Evolutionary conservation across 2,888 invertebrate species (phyloP).

Genomic region (Heliothis peltigera): DNA sequence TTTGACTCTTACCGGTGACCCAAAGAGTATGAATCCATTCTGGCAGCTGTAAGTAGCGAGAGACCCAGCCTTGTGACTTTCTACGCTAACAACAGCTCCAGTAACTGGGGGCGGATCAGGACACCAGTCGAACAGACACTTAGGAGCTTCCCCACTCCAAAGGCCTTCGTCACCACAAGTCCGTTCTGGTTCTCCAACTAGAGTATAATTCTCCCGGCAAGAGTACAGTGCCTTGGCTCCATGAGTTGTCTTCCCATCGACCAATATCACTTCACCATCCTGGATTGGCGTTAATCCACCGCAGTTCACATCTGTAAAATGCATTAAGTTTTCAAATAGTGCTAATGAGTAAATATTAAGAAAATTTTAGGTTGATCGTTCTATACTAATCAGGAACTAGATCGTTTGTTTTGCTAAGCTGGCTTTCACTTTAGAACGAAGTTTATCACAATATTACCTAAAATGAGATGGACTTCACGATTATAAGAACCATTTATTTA

Average conservation of each 20-base stretch:
- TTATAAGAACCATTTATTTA: too few species aligned
- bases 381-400: not conserved
- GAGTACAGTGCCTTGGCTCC: constrained; percentile 94
- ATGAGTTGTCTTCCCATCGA: constrained; percentile 93
- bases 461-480: too few species aligned
- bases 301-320: constrained; percentile 94
- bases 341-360: too few species aligned
- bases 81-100: constrained; percentile 93
- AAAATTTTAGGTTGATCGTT: too few species aligned
- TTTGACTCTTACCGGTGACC: constrained; percentile 91
- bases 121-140: constrained; percentile 96
- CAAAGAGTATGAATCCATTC: constrained; percentile 95
- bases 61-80: constrained; percentile 94
- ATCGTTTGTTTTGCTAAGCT: too few species aligned
- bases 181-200: constrained; percentile 93
- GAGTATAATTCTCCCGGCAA: constrained; percentile 96
- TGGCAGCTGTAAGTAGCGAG: constrained; percentile 95
- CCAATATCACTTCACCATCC: constrained; percentile 92
- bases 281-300: constrained; percentile 92
- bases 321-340: not conserved
- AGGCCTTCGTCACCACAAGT: constrained; percentile 93
- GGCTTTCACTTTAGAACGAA: too few species aligned
- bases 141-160: constrained; percentile 94
- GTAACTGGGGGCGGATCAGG: constrained; percentile 94
- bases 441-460: too few species aligned